A percentile compares a stretch with the other conserved stretches of the same genome.
phyloP scores from a whole-genome alignment of 2,888 invertebrate genomes.

The Ormyrus nitidulus region DNA sequence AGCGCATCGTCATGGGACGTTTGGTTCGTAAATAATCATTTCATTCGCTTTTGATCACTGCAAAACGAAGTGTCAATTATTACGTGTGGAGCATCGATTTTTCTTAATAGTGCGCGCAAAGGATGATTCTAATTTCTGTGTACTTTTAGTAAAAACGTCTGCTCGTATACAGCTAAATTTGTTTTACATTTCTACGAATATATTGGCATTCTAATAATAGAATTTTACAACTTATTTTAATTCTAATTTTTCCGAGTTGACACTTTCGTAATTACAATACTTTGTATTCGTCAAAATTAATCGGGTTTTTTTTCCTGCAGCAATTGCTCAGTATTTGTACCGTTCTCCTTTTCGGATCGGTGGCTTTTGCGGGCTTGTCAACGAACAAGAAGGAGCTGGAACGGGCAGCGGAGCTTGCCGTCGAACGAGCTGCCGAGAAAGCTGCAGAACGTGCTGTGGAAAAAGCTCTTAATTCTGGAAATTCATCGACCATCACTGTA shows the following conservation, averaged over 20 bases:
- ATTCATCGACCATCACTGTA: conserved; percentile 67
- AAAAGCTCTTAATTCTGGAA: conserved; percentile 69
- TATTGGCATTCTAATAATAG: too few species aligned
- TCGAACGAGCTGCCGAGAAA: conserved; percentile 71
- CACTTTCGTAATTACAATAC: too few species aligned
- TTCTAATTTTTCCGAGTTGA: too few species aligned
- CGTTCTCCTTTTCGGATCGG: conserved; percentile 22
- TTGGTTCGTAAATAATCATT: conserved; percentile 63
- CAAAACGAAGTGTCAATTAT: conserved; percentile 27
- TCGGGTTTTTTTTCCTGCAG: conserved; percentile 13
- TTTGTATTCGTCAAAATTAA: too few species aligned
- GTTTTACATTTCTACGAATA: too few species aligned
- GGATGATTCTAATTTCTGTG: too few species aligned
- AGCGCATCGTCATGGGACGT: conserved; percentile 63
- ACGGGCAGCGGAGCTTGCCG: conserved; percentile 70
- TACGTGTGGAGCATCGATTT: conserved; percentile 16
- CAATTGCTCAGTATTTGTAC: conserved; percentile 17
- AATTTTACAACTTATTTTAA: too few species aligned
- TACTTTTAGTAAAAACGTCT: too few species aligned
- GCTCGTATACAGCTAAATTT: too few species aligned
- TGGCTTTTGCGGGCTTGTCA: conserved; percentile 10
- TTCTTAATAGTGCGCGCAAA: too few species aligned
- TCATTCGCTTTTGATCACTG: background rate
- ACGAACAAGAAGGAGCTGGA: conserved; percentile 63
- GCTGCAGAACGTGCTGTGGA: conserved; percentile 72